These are phyloP conservation scores for Urophycis tenuis DNA, from an alignment of 2,797 vertebrate species.

Conservation along the genomic window DNA sequence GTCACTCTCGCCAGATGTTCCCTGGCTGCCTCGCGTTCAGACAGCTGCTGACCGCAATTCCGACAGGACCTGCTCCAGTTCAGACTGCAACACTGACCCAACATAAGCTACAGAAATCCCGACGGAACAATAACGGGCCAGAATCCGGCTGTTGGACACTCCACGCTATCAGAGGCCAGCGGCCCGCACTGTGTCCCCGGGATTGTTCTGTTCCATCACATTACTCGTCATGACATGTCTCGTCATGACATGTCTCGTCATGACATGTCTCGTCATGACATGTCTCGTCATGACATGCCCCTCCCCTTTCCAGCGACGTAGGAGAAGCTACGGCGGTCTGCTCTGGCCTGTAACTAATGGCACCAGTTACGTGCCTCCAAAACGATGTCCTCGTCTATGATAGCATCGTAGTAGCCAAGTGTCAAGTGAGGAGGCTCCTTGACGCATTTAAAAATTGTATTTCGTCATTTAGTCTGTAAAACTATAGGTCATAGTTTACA, in stretches of 20 bases:
- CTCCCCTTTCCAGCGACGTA: no score
- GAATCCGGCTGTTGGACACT: not conserved
- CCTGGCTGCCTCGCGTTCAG: constrained; percentile 48
- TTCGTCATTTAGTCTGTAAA: no score
- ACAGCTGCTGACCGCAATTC: constrained; percentile 72
- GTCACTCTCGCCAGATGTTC: constrained; percentile 60
- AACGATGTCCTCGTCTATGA: no score
- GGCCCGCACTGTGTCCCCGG: not conserved
- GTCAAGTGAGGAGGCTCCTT: no score
- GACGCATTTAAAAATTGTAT: no score
- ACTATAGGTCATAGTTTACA: no score
- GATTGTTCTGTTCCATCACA: not conserved
- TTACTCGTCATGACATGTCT: not conserved
- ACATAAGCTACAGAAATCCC: constrained; percentile 59
- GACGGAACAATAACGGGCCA: constrained; percentile 25
- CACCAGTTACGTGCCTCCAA: no score
- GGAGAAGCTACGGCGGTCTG: no score
- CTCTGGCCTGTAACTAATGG: no score
- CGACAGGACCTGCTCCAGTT: constrained; percentile 63
- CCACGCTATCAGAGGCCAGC: not conserved
- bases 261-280: not conserved
- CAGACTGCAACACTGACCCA: constrained; percentile 52
- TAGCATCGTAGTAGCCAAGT: no score
- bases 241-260: no score
- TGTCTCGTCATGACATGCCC: not conserved